These are phyloP conservation scores for Rhinogobius similis DNA, from an alignment of 2,113 vertebrate genomes.

Conservation along the genomic window DNA sequence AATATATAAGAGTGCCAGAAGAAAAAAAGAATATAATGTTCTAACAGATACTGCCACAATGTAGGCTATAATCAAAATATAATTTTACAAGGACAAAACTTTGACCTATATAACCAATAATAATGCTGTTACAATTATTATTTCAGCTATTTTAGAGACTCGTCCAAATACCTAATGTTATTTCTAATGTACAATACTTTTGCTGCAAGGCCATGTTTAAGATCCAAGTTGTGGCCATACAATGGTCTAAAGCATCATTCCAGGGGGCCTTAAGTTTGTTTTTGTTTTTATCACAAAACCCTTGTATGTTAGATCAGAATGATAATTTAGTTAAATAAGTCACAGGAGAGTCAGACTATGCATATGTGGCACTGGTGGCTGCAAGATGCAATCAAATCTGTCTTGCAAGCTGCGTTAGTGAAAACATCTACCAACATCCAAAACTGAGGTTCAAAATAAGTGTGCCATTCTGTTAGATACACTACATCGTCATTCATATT, in stretches of 20 bases:
- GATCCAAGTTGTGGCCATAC: background rate
- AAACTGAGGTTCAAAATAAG: background rate
- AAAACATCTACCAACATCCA: constrained; percentile 12
- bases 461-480: background rate
- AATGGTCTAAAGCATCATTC: background rate
- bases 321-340: background rate
- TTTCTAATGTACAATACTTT: too few species aligned
- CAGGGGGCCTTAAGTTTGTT: background rate
- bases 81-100: too few species aligned
- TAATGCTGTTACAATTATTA: too few species aligned
- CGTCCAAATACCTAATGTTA: background rate
- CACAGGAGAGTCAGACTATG: background rate
- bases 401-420: constrained; percentile 4
- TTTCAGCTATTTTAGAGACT: too few species aligned
- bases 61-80: background rate
- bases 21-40: background rate
- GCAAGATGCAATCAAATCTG: constrained; percentile 11
- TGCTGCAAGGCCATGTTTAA: background rate
- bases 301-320: background rate
- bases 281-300: background rate
- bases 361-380: constrained; percentile 6
- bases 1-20: background rate
- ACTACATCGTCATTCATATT: background rate
- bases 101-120: too few species aligned
- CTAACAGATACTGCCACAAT: background rate